Evolutionary conservation across 2,888 invertebrate species (phyloP).

Genomic region (Gerris lacustris): DNA sequence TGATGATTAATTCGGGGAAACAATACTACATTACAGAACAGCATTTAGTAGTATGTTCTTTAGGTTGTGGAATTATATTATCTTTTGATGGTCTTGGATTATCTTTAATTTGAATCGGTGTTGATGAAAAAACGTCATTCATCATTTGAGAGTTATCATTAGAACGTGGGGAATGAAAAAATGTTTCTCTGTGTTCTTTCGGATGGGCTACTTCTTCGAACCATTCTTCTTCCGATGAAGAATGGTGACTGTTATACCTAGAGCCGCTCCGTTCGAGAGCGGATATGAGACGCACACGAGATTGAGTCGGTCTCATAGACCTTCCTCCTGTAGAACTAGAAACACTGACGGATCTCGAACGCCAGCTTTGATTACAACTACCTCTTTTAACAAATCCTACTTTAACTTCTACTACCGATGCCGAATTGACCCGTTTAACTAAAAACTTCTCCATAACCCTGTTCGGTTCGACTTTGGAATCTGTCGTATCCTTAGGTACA

Average conservation of each 20-base stretch:
- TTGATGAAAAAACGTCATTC: too few relatives aligned
- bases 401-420: slow-evolving; percentile 30
- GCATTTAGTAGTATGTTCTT: too few relatives aligned
- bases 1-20: too few relatives aligned
- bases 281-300: slow-evolving; percentile 33
- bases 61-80: too few relatives aligned
- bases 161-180: too few relatives aligned
- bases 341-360: slow-evolving; percentile 28
- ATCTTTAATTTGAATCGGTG: too few relatives aligned
- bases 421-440: slow-evolving; percentile 31
- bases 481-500: not conserved
- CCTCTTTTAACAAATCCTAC: slow-evolving; percentile 25
- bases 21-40: too few relatives aligned
- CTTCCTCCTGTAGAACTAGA: slow-evolving; percentile 22
- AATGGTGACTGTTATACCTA: slow-evolving; percentile 39
- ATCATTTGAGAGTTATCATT: too few relatives aligned
- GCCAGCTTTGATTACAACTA: slow-evolving; percentile 26
- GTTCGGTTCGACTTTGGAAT: slow-evolving; percentile 7
- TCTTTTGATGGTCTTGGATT: too few relatives aligned
- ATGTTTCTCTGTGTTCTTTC: not conserved
- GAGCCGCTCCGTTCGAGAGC: slow-evolving; percentile 34
- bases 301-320: slow-evolving; percentile 24
- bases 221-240: slow-evolving; percentile 41
- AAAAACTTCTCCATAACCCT: slow-evolving; percentile 25
- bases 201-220: slow-evolving; percentile 36